Percentiles rank a stretch among this genome's conserved stretches.
phyloP scores from a whole-genome alignment of 2,113 vertebrate species.

The Callospermophilus lateralis region DNA sequence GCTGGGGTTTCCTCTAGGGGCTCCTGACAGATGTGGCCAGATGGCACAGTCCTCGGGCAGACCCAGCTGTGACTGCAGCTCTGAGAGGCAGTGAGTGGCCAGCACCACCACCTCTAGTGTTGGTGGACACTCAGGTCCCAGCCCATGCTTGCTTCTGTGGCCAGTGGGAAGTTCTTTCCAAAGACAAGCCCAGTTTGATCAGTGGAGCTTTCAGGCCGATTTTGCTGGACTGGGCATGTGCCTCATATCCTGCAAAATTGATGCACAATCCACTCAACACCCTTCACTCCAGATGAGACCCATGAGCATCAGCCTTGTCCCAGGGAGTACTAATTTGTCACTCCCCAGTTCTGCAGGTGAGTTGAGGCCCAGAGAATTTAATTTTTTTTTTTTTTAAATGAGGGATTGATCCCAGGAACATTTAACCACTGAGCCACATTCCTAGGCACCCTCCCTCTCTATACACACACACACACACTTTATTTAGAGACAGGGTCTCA shows the following conservation, averaged over 20 bases:
- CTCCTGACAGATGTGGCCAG: not conserved
- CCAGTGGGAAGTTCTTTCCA: rapidly evolving
- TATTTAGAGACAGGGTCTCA: too few relatives aligned
- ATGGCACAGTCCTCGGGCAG: rapidly evolving
- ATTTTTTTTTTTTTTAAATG: too few relatives aligned
- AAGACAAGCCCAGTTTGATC: not conserved
- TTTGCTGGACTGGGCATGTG: rapidly evolving
- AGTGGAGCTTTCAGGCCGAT: not conserved
- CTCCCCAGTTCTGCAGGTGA: not conserved
- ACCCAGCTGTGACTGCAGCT: rapidly evolving
- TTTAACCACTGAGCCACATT: too few relatives aligned
- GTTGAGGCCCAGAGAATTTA: not conserved
- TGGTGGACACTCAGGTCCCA: rapidly evolving
- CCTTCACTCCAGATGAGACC: not conserved
- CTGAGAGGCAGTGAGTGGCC: rapidly evolving
- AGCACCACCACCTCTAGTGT: rapidly evolving
- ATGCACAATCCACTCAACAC: rapidly evolving
- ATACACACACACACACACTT: too few relatives aligned
- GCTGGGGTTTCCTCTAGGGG: not conserved
- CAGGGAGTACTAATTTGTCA: rapidly evolving
- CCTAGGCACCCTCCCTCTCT: too few relatives aligned
- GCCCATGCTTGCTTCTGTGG: rapidly evolving
- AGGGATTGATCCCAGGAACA: too few relatives aligned
- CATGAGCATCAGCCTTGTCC: not conserved
- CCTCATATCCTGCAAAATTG: rapidly evolving